phyloP scores from a whole-genome alignment of 2,888 invertebrate genomes.

The Melanchra persicariae region DNA sequence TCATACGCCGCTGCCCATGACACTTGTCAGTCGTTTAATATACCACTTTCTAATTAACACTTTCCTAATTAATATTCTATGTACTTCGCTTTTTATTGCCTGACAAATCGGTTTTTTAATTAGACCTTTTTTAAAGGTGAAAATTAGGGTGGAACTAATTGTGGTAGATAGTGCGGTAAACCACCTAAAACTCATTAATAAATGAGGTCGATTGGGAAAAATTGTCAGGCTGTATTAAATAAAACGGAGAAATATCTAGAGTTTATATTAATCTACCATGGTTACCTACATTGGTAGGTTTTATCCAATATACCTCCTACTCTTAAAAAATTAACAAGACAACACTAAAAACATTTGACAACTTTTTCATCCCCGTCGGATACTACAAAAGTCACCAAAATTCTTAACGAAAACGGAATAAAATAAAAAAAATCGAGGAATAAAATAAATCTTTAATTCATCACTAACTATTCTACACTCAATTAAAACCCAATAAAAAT shows the following conservation, averaged over 20 bases:
- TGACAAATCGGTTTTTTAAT: conserved; percentile 67
- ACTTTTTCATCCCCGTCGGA: not conserved
- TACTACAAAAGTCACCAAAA: not conserved
- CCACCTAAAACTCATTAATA: not conserved
- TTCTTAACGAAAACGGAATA: not conserved
- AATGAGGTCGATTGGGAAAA: not conserved
- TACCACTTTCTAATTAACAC: conserved; percentile 62
- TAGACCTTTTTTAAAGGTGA: conserved; percentile 28
- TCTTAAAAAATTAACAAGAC: too few species aligned
- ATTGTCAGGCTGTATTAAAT: not conserved
- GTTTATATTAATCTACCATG: too few species aligned
- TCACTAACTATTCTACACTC: not conserved
- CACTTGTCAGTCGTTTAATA: conserved; percentile 55
- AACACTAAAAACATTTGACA: too few species aligned
- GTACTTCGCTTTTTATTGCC: conserved; percentile 59
- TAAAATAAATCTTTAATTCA: not conserved
- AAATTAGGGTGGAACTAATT: conserved; percentile 59
- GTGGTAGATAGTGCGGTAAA: conserved; percentile 31
- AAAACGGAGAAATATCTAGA: too few species aligned
- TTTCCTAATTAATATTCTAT: conserved; percentile 65
- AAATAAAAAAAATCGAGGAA: not conserved
- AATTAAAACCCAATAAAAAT: not conserved
- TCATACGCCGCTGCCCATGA: conserved; percentile 52
- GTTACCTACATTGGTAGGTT: too few species aligned
- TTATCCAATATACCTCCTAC: too few species aligned